Percentiles rank a stretch among this genome's conserved stretches.
These are phyloP conservation scores for Ctenicera cuprea DNA, from an alignment of 2,888 invertebrate species.

Conservation along the genomic window DNA sequence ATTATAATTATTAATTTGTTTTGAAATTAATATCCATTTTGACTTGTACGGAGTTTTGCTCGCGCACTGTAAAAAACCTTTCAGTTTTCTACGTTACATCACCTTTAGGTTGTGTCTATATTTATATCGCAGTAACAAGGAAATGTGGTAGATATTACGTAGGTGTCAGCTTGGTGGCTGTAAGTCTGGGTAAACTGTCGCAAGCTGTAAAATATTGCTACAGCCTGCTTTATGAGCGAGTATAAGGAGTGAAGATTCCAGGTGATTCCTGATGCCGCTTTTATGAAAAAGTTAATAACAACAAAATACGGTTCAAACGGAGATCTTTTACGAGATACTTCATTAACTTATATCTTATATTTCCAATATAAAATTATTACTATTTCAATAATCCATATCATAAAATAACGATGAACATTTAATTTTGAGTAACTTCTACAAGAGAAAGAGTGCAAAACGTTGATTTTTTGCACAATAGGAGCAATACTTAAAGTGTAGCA, in stretches of 20 bases:
- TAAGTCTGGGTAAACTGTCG: slow-evolving; percentile 38
- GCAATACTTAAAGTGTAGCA: no score
- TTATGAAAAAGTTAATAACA: neutral
- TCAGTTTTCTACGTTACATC: slow-evolving; percentile 2
- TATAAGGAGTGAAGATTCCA: neutral
- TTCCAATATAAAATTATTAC: no score
- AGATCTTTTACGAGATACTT: neutral
- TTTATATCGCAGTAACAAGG: slow-evolving; percentile 33
- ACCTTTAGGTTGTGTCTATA: slow-evolving; percentile 24
- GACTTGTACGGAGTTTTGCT: no score
- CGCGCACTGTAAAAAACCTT: no score
- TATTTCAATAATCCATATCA: no score
- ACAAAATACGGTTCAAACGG: neutral
- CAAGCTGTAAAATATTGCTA: slow-evolving; percentile 29
- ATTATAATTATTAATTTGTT: neutral
- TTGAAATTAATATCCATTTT: no score
- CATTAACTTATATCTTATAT: no score
- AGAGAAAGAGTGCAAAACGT: no score
- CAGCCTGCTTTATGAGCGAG: slow-evolving; percentile 9
- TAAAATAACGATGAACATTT: no score
- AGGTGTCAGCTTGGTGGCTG: slow-evolving; percentile 24
- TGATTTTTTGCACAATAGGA: no score
- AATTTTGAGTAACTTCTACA: no score
- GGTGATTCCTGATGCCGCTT: neutral
- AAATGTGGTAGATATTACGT: slow-evolving; percentile 37